Evolutionary conservation across 1,140 invertebrate genomes (phyloP).

Genomic region (Bombus pyrosoma): DNA sequence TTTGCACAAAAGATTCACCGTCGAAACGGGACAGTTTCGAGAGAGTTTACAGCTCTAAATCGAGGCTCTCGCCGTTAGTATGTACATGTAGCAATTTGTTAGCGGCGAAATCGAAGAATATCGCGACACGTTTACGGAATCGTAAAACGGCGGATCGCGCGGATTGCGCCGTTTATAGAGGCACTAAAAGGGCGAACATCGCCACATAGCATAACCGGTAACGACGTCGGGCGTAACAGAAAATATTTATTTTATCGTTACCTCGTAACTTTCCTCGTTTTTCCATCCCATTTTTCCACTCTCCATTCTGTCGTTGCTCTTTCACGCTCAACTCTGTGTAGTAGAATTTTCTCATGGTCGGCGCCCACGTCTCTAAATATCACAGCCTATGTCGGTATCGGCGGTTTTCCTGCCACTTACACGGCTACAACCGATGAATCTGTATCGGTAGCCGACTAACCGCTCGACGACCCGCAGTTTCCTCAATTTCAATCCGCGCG

Average conservation of each 20-base stretch:
- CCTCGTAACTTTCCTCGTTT: conserved; percentile 4
- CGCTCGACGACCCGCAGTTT: conserved; percentile 59
- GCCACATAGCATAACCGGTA: conserved; percentile 4
- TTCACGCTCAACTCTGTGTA: neutral
- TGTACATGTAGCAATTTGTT: conserved; percentile 12
- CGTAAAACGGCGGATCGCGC: conserved; percentile 20
- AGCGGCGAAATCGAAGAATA: conserved; percentile 6
- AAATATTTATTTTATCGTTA: conserved; percentile 36
- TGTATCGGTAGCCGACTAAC: conserved; percentile 38
- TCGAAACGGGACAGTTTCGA: neutral
- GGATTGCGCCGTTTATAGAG: conserved; percentile 33
- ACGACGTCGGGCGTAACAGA: conserved; percentile 8
- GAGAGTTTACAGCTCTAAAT: neutral
- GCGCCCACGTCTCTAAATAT: conserved; percentile 43
- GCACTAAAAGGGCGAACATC: conserved; percentile 5
- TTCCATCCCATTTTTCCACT: too few species aligned
- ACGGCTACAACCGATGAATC: conserved; percentile 62
- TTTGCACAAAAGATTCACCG: neutral
- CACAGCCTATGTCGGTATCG: conserved; percentile 56
- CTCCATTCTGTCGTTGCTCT: neutral
- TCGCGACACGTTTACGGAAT: conserved; percentile 29
- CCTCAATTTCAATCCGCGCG: conserved; percentile 61
- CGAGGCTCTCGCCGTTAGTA: neutral
- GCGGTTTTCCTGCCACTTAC: conserved; percentile 67
- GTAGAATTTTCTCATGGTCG: neutral